A percentile compares a stretch with the other conserved stretches of the same genome.
Conservation (phyloP, 2,113 vertebrate species). For the Tenebrosternarchus preto region DNA sequence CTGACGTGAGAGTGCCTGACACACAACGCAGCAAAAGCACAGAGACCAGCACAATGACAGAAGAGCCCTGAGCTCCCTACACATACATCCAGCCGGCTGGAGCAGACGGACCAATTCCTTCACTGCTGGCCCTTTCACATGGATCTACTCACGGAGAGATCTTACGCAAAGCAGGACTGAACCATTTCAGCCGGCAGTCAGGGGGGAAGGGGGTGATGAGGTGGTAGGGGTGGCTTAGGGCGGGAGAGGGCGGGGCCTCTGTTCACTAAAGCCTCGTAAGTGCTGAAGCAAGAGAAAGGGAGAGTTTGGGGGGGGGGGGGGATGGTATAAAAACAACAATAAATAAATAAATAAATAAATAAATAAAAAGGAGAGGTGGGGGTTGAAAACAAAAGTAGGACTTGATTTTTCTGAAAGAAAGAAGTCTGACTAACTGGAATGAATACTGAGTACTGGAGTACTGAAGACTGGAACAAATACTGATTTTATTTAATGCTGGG, state of each 20-base stretch:
- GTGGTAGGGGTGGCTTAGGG: slow-evolving; percentile 55
- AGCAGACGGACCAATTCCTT: slow-evolving; percentile 83
- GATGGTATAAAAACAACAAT: slow-evolving; percentile 59
- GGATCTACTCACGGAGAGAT: slow-evolving; percentile 88
- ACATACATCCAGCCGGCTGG: slow-evolving; percentile 82
- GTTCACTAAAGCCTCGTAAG: slow-evolving; percentile 71
- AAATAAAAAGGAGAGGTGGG: slow-evolving; percentile 63
- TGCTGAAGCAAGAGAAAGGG: slow-evolving; percentile 72
- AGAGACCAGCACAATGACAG: slow-evolving; percentile 50
- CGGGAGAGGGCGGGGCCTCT: slow-evolving; percentile 65
- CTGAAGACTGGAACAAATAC: slow-evolving; percentile 62
- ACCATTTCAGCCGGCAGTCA: slow-evolving; percentile 77
- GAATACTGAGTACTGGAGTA: no score
- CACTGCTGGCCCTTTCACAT: slow-evolving; percentile 84
- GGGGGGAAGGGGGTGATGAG: slow-evolving; percentile 59
- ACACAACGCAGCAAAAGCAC: slow-evolving; percentile 65
- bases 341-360: no score
- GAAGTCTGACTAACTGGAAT: slow-evolving; percentile 44
- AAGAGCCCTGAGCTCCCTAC: slow-evolving; percentile 66
- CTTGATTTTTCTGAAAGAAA: slow-evolving; percentile 59
- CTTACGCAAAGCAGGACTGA: slow-evolving; percentile 95
- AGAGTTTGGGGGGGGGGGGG: slow-evolving; percentile 42
- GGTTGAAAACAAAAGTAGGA: slow-evolving; percentile 73
- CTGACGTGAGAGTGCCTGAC: slow-evolving; percentile 59
- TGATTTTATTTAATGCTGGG: slow-evolving; percentile 53